These are phyloP conservation scores for Oscheius sp. DNA, from an alignment of 2,888 invertebrate species.

Conservation along the genomic window DNA sequence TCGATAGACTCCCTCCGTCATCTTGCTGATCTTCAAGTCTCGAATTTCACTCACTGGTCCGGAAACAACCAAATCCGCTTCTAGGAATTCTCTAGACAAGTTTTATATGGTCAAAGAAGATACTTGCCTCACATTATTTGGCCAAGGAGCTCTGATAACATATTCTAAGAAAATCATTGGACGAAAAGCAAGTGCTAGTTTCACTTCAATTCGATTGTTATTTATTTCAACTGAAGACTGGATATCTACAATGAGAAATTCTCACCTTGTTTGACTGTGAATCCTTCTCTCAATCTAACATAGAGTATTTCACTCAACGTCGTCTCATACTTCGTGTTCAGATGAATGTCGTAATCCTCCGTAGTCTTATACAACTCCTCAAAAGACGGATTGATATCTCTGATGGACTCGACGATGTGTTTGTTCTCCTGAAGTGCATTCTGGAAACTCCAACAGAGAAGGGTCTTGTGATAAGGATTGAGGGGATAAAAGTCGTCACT, in stretches of 20 bases:
- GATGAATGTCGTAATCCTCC: constrained; percentile 7
- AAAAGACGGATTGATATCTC: constrained; percentile 75
- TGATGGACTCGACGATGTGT: constrained; percentile 49
- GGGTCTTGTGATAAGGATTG: constrained; percentile 73
- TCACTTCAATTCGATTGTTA: constrained; percentile 75
- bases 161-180: constrained; percentile 80
- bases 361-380: constrained; percentile 50
- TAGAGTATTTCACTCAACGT: constrained; percentile 78
- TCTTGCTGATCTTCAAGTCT: constrained; percentile 74
- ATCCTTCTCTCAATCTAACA: constrained; percentile 82
- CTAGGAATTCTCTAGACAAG: constrained; percentile 35
- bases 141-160: constrained; percentile 73
- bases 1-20: neutral
- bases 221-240: constrained; percentile 65
- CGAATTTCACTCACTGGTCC: constrained; percentile 79
- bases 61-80: constrained; percentile 54
- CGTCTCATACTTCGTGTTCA: constrained; percentile 33
- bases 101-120: too few species aligned
- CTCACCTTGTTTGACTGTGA: constrained; percentile 75
- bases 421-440: constrained; percentile 70
- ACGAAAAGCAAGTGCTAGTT: constrained; percentile 80
- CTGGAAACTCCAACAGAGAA: constrained; percentile 77
- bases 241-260: neutral
- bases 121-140: constrained; percentile 25
- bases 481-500: neutral